These are phyloP conservation scores for Herpetotheres cachinnans DNA, from an alignment of 2,113 vertebrate species.

Conservation along the genomic window DNA sequence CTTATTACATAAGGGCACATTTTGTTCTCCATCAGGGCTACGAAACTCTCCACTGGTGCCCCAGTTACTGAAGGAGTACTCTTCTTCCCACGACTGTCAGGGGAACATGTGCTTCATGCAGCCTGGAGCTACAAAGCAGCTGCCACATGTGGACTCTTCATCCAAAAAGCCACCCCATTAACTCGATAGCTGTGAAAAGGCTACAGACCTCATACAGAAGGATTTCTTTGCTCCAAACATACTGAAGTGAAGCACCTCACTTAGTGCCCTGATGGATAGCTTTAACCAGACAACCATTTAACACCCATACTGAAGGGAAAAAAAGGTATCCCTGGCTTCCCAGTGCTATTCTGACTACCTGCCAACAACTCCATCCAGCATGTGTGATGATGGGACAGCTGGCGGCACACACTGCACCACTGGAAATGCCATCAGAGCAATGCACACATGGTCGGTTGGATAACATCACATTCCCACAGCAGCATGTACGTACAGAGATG, in stretches of 20 bases:
- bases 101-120: neutral
- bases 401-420: neutral
- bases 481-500: accelerated
- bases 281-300: neutral
- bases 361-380: neutral
- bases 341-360: neutral
- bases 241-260: neutral
- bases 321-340: neutral
- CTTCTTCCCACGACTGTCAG: neutral
- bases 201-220: neutral
- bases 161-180: neutral
- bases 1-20: neutral
- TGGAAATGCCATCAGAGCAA: neutral
- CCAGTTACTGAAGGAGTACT: neutral
- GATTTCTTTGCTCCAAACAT: neutral
- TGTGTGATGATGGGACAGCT: neutral
- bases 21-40: neutral
- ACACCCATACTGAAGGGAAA: neutral
- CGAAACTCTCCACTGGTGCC: neutral
- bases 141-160: neutral
- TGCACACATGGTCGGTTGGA: accelerated
- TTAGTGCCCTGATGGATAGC: neutral
- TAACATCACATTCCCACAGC: neutral
- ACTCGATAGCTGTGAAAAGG: neutral
- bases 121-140: neutral